These are phyloP conservation scores for Gasterosteus aculeatus DNA, from an alignment of 2,113 vertebrate species.

Conservation along the genomic window DNA sequence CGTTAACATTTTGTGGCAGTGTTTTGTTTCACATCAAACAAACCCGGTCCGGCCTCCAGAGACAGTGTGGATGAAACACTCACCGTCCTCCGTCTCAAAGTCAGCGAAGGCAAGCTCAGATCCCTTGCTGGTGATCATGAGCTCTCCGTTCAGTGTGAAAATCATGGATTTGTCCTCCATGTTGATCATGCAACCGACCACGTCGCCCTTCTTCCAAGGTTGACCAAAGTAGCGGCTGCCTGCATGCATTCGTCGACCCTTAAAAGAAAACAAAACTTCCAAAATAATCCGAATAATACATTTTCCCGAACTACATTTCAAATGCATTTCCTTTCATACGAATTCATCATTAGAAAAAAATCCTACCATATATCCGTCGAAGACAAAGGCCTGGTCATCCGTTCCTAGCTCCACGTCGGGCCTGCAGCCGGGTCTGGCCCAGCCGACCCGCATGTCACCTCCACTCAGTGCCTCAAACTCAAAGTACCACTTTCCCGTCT, in stretches of 20 bases:
- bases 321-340: background rate
- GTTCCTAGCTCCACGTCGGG: constrained; percentile 89
- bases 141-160: constrained; percentile 97
- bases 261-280: background rate
- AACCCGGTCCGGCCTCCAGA: constrained; percentile 5
- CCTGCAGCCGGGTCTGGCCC: constrained; percentile 93
- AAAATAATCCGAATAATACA: background rate
- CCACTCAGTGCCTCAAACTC: constrained; percentile 94
- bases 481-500: constrained; percentile 96
- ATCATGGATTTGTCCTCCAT: constrained; percentile 97
- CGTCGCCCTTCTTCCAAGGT: constrained; percentile 92
- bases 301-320: background rate
- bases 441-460: constrained; percentile 97
- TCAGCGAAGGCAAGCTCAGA: constrained; percentile 96
- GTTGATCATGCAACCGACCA: constrained; percentile 99
- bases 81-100: constrained; percentile 93
- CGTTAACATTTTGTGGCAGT: constrained; percentile 13
- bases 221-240: constrained; percentile 93
- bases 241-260: constrained; percentile 94
- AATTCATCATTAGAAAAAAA: background rate
- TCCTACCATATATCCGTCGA: constrained; percentile 92
- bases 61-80: constrained; percentile 43
- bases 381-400: constrained; percentile 94
- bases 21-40: constrained; percentile 18
- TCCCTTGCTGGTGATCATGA: constrained; percentile 94